Base-by-base conservation (phyloP, 2,888 invertebrate species). In the Andrena marginata region DNA sequence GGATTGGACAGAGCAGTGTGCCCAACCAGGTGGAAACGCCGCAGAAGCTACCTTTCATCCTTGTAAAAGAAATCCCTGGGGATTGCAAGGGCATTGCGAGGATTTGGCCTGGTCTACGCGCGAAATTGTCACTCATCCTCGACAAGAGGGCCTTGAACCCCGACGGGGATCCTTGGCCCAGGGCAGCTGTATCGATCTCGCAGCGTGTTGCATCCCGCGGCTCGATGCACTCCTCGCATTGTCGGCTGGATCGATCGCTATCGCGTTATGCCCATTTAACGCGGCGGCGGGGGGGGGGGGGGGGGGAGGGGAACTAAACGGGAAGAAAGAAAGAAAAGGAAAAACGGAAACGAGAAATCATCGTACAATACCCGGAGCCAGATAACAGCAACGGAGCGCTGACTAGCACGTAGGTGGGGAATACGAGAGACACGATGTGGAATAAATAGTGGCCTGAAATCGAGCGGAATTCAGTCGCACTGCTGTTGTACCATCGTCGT, bases 401-500 rank as follows among this genome's bases (percentile, higher is more conserved):
- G 82, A 85, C 85, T 80, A 83, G 82, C 74, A 88, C 72, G 83
- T 85, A 88, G 88, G 91, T 91, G 91, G 91, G 91, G 91, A 90
- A 85, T 69, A 80, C 76, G 85, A 84, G 87, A 87, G 84, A 85
- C 83, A 86, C 89, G 87, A 91, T 87, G 87, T 67, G 80, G 89
- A 91, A 92, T 92, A 92, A 92, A 92, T 92, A 92, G 88, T 90
- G 89, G 90, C 85, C 88, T 89, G 90, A 92, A 92, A 91, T 90
- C 89, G 88, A 89, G 87, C 86, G 86, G 87, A 90, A 89, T 91
- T 91, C 92, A 92, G 92, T 92, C 86, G 84, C 85, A 85, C 87
- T 68, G 85, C 85, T 80, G 82, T 87, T 82, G 77, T 84, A 85
- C 85, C 65, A 73, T 85, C 89, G 82, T 82, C 81, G 80, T 84